A percentile compares a stretch with the other conserved stretches of the same genome.
phyloP scores from a whole-genome alignment of 2,888 invertebrate species.

The Pseudococcus viburni region DNA sequence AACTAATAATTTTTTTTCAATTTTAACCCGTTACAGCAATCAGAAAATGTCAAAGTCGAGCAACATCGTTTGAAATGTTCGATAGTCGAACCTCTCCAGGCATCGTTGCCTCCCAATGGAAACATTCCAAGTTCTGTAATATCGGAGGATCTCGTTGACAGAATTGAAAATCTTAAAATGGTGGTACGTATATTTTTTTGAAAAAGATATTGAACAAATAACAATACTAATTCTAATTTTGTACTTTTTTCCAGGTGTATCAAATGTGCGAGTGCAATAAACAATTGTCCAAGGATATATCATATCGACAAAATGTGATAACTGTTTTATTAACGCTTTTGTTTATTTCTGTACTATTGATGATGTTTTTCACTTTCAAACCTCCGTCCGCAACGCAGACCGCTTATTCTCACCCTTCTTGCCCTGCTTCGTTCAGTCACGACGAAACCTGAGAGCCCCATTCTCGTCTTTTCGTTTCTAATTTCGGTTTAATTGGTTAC shows the following conservation, averaged over 20 bases:
- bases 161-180: slow-evolving; percentile 58
- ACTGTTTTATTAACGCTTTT: slow-evolving; percentile 52
- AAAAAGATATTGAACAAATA: neutral
- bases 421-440: neutral
- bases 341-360: slow-evolving; percentile 38
- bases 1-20: neutral
- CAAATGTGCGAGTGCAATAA: slow-evolving; percentile 64
- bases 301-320: slow-evolving; percentile 66
- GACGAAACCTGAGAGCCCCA: neutral
- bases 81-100: slow-evolving; percentile 48
- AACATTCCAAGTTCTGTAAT: slow-evolving; percentile 19
- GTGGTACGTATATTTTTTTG: neutral
- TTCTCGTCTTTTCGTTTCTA: neutral
- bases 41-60: slow-evolving; percentile 57
- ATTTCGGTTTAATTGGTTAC: slow-evolving; percentile 32
- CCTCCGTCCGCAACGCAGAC: slow-evolving; percentile 18
- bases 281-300: slow-evolving; percentile 63
- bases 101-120: neutral
- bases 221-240: neutral
- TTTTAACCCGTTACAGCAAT: slow-evolving; percentile 7
- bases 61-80: slow-evolving; percentile 65
- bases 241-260: slow-evolving; percentile 27
- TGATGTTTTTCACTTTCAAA: slow-evolving; percentile 54
- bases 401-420: neutral
- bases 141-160: slow-evolving; percentile 53